Evolutionary conservation across 2,113 vertebrate genomes (phyloP).

Genomic region (Centrocercus urophasianus): DNA sequence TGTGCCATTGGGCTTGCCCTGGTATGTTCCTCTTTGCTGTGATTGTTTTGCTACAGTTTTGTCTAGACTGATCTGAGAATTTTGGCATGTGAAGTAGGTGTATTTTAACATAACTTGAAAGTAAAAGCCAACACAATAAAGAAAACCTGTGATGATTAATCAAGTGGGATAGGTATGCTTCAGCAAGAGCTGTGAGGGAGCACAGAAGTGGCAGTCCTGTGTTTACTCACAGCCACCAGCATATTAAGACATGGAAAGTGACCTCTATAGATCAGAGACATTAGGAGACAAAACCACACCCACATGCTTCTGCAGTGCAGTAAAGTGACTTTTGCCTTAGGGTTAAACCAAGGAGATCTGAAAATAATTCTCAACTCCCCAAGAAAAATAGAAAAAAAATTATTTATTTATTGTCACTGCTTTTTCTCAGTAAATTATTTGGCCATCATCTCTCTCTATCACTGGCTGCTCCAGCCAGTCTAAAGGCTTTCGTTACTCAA

Average conservation of each 20-base stretch:
- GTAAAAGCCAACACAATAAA: not conserved
- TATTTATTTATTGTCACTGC: not conserved
- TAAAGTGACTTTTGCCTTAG: not conserved
- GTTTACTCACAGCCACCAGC: rapidly evolving
- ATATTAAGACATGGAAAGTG: not conserved
- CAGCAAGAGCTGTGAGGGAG: not conserved
- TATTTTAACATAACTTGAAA: not conserved
- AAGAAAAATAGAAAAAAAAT: not conserved
- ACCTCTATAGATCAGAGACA: not conserved
- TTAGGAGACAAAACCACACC: not conserved
- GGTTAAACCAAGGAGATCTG: not conserved
- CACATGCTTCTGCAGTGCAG: not conserved
- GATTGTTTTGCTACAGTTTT: not conserved
- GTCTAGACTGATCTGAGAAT: not conserved
- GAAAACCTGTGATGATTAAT: not conserved
- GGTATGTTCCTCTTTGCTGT: rapidly evolving
- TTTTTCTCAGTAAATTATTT: not conserved
- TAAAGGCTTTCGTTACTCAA: not conserved
- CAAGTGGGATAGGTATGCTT: not conserved
- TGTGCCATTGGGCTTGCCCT: rapidly evolving
- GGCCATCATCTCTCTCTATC: too few species aligned
- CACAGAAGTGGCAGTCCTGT: not conserved
- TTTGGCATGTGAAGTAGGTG: not conserved
- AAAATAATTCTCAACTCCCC: not conserved
- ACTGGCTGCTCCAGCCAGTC: not conserved